These are phyloP conservation scores for Cyclopterus lumpus DNA, from an alignment of 2,797 vertebrate species.

Conservation along the genomic window DNA sequence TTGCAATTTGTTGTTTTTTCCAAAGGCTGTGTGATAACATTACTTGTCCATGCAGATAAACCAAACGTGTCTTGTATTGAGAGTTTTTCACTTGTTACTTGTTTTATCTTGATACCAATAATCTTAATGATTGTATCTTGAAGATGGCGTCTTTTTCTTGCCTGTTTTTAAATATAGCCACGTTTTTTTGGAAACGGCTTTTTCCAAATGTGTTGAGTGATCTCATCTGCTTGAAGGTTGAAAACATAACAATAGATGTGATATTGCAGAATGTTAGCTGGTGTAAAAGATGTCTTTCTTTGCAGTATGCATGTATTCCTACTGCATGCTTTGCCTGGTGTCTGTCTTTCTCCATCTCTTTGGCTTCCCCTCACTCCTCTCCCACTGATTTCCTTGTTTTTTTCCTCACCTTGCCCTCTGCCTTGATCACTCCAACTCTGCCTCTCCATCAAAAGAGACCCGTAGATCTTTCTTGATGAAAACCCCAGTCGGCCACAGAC, in stretches of 20 bases:
- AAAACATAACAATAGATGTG: background rate
- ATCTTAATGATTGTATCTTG: slow-evolving; percentile 16
- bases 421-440: slow-evolving; percentile 46
- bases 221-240: background rate
- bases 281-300: background rate
- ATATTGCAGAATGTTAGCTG: background rate
- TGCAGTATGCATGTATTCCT: background rate
- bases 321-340: background rate
- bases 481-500: slow-evolving; percentile 37
- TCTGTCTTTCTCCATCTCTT: background rate
- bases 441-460: slow-evolving; percentile 52
- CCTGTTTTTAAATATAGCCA: background rate
- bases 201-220: background rate
- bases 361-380: slow-evolving; percentile 16
- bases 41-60: background rate
- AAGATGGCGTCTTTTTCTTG: background rate
- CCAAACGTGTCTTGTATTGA: background rate
- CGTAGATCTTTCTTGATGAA: slow-evolving; percentile 57
- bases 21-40: background rate
- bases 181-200: background rate
- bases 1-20: slow-evolving; percentile 13
- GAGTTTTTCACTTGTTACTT: background rate
- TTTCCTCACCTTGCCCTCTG: slow-evolving; percentile 47
- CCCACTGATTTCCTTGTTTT: slow-evolving; percentile 34
- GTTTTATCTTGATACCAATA: background rate